Evolutionary conservation across 1,140 invertebrate genomes (phyloP).

Genomic region (Eurytemora carolleeae): DNA sequence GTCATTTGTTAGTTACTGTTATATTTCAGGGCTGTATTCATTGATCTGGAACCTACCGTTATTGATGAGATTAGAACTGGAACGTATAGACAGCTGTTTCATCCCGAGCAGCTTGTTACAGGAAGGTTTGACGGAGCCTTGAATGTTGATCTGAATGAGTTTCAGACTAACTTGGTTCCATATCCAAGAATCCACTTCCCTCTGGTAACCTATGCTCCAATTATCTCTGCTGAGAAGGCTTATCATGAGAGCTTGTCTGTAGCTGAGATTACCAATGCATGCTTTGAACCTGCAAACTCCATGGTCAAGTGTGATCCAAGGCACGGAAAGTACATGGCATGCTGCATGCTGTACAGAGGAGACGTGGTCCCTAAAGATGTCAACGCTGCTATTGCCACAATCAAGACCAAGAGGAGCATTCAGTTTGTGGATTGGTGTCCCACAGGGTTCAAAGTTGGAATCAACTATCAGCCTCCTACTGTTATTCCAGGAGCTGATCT

Average conservation of each 20-base stretch:
- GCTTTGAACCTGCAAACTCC: slow-evolving; percentile 60
- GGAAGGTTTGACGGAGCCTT: slow-evolving; percentile 39
- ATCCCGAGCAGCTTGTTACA: slow-evolving; percentile 35
- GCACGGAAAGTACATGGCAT: slow-evolving; percentile 53
- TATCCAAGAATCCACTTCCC: slow-evolving; percentile 41
- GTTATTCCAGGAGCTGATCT: slow-evolving; percentile 38
- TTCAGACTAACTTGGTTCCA: slow-evolving; percentile 38
- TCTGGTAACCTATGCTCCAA: slow-evolving; percentile 54
- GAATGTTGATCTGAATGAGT: slow-evolving; percentile 38
- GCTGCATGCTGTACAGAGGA: slow-evolving; percentile 58
- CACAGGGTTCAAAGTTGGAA: slow-evolving; percentile 44
- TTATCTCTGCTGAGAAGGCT: slow-evolving; percentile 46
- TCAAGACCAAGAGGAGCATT: slow-evolving; percentile 59
- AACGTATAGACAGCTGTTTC: slow-evolving; percentile 32
- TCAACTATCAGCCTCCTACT: slow-evolving; percentile 34
- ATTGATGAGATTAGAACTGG: slow-evolving; percentile 25
- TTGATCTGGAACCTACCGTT: not conserved
- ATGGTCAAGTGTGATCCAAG: slow-evolving; percentile 55
- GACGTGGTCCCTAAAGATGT: slow-evolving; percentile 65
- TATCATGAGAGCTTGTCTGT: slow-evolving; percentile 53
- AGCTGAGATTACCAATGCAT: slow-evolving; percentile 55
- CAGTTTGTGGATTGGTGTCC: slow-evolving; percentile 64
- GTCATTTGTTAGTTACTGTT: not conserved
- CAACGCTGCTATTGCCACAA: slow-evolving; percentile 59
- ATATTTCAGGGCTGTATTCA: not conserved